These are phyloP conservation scores for Fopius arisanus DNA, from an alignment of 1,140 invertebrate species.

Conservation along the genomic window DNA sequence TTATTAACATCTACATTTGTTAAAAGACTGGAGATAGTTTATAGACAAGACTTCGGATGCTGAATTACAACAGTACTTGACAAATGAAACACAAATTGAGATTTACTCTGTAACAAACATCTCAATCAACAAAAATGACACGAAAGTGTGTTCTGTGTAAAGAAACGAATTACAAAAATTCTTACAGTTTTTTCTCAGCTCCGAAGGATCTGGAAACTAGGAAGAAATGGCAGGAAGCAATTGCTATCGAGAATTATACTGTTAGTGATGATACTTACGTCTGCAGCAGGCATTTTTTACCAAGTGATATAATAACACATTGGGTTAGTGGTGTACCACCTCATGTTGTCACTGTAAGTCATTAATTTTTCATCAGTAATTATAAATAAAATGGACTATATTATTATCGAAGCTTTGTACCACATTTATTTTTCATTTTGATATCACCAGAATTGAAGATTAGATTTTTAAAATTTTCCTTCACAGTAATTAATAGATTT, in stretches of 20 bases:
- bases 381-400: too few relatives aligned
- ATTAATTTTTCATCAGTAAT: too few relatives aligned
- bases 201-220: constrained; percentile 55
- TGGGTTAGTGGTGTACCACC: constrained; percentile 60
- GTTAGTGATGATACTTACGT: constrained; percentile 59
- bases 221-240: constrained; percentile 55
- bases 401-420: too few relatives aligned
- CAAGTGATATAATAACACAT: constrained; percentile 57
- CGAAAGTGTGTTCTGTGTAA: constrained; percentile 58
- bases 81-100: background rate
- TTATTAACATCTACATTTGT: too few relatives aligned
- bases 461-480: too few relatives aligned
- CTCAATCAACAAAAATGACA: constrained; percentile 45
- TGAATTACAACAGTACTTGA: background rate
- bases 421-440: too few relatives aligned
- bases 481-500: too few relatives aligned
- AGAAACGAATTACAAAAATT: constrained; percentile 58
- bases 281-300: constrained; percentile 59
- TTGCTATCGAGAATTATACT: constrained; percentile 50
- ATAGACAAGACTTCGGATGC: background rate
- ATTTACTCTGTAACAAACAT: background rate
- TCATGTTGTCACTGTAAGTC: constrained; percentile 57
- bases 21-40: background rate
- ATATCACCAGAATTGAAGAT: too few relatives aligned
- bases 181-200: constrained; percentile 59